Base-by-base conservation (phyloP, 2,888 invertebrate species). In the Scaeva pyrastri region DNA sequence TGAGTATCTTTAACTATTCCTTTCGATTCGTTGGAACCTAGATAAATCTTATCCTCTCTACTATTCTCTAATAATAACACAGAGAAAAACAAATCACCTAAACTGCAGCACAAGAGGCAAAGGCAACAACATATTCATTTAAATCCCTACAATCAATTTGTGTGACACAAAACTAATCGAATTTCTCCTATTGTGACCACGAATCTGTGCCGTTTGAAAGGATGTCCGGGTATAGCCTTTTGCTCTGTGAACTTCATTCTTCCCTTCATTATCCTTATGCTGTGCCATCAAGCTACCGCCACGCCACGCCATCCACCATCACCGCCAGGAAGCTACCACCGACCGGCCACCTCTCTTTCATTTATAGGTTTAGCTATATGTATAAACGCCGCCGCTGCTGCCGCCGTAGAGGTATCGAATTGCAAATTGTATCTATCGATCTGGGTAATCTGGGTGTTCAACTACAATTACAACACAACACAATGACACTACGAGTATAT, bases 91-190 rank as follows among this genome's bases (percentile, higher is more conserved):
- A 86, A 86, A 86, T 86, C 77, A 74, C 77, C 73, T 82, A 58
- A 70, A 64, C 77, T 82, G 77, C 78, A 74, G 48, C 70, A 82
- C 64, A 45, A 86, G 43, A 31, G 58, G 50, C 68, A 43, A 82
- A 31, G 58, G 50, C 68, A 43, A 82, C 77, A 74, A 74, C 86
- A 86, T 82, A 86, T 86, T 86, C 86, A 86, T 86, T 86, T 82
- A 82, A 86, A 86, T 86, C 86, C 86, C 74, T 71, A 86, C 86
- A 86, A 86, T 86, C 86, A 86, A 86, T 86, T 86, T 82, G 81
- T 78, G 77, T 86, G 86, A 86, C 86, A 86, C 86, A 77, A 82
- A 82, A 86, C 86, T 86, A 86, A 86, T 86, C 86, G 86, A 86
- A 86, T 82, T 86, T 86, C 82, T 82, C 64, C 77, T 48, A 82